Evolutionary conservation across 2,797 vertebrate species (phyloP), one percentile per base, ranked within the genome.

Genomic region (Enteromius unitaeniatus): DNA sequence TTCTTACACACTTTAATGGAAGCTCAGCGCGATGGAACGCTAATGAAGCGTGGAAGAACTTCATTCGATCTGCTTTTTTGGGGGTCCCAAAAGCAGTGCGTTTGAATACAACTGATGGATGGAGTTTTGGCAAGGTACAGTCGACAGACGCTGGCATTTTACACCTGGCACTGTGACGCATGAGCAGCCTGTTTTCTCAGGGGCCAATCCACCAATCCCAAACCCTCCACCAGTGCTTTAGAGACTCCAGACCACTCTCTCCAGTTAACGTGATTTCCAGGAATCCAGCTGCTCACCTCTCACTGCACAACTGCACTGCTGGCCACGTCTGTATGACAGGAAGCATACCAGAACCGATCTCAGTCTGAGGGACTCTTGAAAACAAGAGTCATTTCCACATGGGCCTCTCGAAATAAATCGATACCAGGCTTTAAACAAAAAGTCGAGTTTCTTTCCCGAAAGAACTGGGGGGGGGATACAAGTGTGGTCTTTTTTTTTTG

Each of bases 401-500:
- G 15, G 79, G 58, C 75, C 84, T 74, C 69, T 75, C 0, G 7
- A 73, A 81, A 81, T 55, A 74, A 62, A 62, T 78, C 70, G 31
- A 83, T 83, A 85, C 77, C 69, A 75, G 64, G 21, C 62, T 87
- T 87, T 78, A 76, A 79, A 82, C 83, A 73, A 75, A 70, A 81
- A 64, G 53, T 28, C 10, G 6, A 81, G 70, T 70, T 49, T 53
- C 62, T 76, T 80, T 51, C 45, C 23, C 13, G 15, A 53, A 78
- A 78, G 51, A 49, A 73, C 42, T n/a, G n/a, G n/a, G n/a, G 14
- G 37, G 37, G 69, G 84, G 82, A 86, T 77, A 81, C 72, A 82
- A 74, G 69, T 78, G 51, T 78, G 47, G 64, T 78, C 77, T 65
- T 73, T 81, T 58, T 76, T 81, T 34, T 37, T 37, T 37, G 34